Percentiles rank a stretch among this genome's conserved stretches.
These are phyloP conservation scores for Sphenopsis melanotis DNA, from an alignment of 2,797 vertebrate species.

Conservation along the genomic window DNA sequence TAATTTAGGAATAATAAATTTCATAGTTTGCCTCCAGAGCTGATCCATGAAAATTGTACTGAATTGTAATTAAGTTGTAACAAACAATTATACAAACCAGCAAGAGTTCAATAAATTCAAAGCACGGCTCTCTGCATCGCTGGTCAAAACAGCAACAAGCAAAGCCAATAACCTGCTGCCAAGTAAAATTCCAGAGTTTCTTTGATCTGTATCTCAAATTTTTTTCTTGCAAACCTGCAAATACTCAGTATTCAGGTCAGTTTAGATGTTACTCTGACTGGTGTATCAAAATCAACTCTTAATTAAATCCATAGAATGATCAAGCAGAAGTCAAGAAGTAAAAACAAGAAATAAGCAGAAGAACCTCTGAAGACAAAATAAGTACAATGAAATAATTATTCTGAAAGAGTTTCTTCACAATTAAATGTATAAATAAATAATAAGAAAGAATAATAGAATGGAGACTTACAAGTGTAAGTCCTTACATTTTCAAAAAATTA, in stretches of 20 bases:
- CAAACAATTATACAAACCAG: slow-evolving; percentile 30
- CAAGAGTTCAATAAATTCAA: slow-evolving; percentile 39
- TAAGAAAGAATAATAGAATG: not conserved
- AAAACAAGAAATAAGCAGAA: slow-evolving; percentile 33
- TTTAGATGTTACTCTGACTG: slow-evolving; percentile 56
- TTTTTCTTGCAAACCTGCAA: not conserved
- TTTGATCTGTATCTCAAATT: slow-evolving; percentile 37
- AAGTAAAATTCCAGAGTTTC: slow-evolving; percentile 10
- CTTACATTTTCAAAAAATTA: slow-evolving; percentile 36
- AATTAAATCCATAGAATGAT: slow-evolving; percentile 58
- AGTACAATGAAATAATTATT: slow-evolving; percentile 46
- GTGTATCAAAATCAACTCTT: slow-evolving; percentile 62
- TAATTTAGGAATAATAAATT: slow-evolving; percentile 16
- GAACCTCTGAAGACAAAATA: slow-evolving; percentile 13
- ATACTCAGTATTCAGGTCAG: slow-evolving; percentile 62
- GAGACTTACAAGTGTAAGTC: not conserved
- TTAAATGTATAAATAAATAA: slow-evolving; percentile 23
- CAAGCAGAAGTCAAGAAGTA: slow-evolving; percentile 29
- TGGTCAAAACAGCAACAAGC: slow-evolving; percentile 24
- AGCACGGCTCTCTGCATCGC: not conserved
- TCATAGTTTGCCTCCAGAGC: not conserved
- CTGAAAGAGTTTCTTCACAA: slow-evolving; percentile 21
- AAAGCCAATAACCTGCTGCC: slow-evolving; percentile 23
- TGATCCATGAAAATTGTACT: slow-evolving; percentile 17
- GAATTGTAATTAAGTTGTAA: slow-evolving; percentile 33